Evolutionary conservation across 2,797 vertebrate genomes (phyloP), one percentile per base, ranked within the genome.

Genomic region (Cynodonichthys magdalenae): DNA sequence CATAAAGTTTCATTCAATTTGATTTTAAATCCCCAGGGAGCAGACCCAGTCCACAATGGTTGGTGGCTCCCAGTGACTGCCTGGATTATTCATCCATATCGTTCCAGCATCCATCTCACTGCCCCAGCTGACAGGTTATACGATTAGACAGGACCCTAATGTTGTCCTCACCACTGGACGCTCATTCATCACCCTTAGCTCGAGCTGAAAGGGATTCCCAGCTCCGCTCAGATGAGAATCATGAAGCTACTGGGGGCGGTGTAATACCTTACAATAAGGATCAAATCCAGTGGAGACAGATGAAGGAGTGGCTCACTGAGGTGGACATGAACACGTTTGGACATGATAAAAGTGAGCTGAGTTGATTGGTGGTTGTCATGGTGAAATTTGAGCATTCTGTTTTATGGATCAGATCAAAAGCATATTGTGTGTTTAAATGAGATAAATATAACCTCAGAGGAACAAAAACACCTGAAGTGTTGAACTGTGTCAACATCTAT

Each of bases 131-230:
- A 88, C 86, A 85, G 81, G 67, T 90, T 86, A 92, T 85, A 69
- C 27, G 78, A 91, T 93, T 91, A 92, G 71, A 41, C 46, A 18
- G 66, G 47, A 79, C 67, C 82, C 70, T 85, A 84, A 88, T 80
- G 76, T 36, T 59, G 67, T 88, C 86, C 75, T 74, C 81, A 58
- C 81, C 68, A 57, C 71, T 34, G 17, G 76, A 75, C 31, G 4
- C 82, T 77, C 89, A 79, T 92, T 69, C 81, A 90, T 92, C 91
- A 85, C 79, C 74, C 83, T 88, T 69, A 60, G 58, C 63, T 75
- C 44, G 6, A 29, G 63, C 31, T 51, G 14, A 46, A 58, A 53
- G 68, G 56, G 48, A 60, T 59, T 55, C 31, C 11, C 15, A 42
- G 34, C 57, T 39, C 27, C 34, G 71, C 77, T 63, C 67, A 76